Conservation (phyloP, 2,888 invertebrate species). For the Julus scanicus region DNA sequence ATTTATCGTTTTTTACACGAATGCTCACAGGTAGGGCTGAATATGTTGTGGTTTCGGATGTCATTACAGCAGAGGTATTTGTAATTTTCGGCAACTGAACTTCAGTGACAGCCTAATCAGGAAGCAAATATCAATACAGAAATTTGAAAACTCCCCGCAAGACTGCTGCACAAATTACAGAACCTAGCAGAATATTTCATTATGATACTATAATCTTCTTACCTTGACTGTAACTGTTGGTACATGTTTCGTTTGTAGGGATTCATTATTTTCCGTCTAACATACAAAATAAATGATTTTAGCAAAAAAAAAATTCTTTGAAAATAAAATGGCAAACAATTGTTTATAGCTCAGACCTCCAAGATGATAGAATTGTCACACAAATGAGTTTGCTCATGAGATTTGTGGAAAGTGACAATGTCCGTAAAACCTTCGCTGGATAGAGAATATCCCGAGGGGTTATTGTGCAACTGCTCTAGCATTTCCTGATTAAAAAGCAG, state of each 20-base stretch:
- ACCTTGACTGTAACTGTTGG: background rate
- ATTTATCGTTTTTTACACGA: background rate
- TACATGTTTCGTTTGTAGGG: background rate
- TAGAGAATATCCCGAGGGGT: background rate
- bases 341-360: conserved; percentile 56
- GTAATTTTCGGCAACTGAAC: background rate
- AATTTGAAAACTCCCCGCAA: too few species aligned
- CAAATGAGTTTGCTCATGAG: background rate
- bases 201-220: too few species aligned
- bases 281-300: background rate
- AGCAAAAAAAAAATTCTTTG: background rate
- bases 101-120: background rate
- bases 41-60: background rate
- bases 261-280: background rate
- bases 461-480: background rate
- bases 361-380: conserved; percentile 54
- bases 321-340: background rate
- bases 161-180: too few species aligned
- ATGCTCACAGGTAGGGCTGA: background rate
- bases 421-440: background rate
- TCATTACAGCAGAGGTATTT: background rate
- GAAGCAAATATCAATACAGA: background rate
- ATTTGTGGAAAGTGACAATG: conserved; percentile 38
- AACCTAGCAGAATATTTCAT: too few species aligned
- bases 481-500: conserved; percentile 16